Base-by-base conservation (phyloP, 1,140 invertebrate species). In the Calephelis virginiensis region DNA sequence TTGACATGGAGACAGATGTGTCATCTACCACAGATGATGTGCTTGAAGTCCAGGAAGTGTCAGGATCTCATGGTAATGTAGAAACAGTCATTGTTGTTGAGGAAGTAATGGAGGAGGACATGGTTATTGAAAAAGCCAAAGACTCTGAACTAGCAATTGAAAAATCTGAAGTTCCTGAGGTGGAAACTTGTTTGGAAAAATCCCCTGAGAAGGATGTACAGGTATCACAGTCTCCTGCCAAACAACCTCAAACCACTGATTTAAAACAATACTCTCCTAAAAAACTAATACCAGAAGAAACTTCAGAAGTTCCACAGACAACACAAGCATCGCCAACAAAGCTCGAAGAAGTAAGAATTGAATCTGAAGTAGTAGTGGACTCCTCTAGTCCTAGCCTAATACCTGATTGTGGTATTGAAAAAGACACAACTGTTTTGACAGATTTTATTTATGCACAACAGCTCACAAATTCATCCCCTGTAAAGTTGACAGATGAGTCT, bases 1-100 rank as follows among this genome's bases (percentile, higher is more conserved):
- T 71, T 60, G 81, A 84, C 64, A 84, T 85, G 82, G 86, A 88
- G 70, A 86, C 88, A 62, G 84, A 88, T 66, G 82, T 90, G 63
- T 82, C 86, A 59, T 84, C 84, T 12, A 86, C 84, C 3, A 85
- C 80, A 14, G 79, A 71, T 11, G 82, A 84, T 69, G 68, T 81
- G 6, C 76, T 75, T 14, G 83, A 83, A 38, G 73, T 68, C 37
- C 76, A 80, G 62, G 75, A 82, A 61, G 72, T 81, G 13, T 71
- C 77, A 40, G 80, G 76, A 7, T 75, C 77, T 14, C 70, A 77
- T 66, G 75, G 78, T 38, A 70, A 82, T 72, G 76, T 89, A 60
- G 78, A 89, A 64, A 83, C 80, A 63, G 72, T 85, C 2, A 78
- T 88, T 67, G 75, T 82, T 48, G 84, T 89, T 17, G 82, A 88